Conservation (phyloP, 2,888 invertebrate species). For the Lymantria monacha region DNA sequence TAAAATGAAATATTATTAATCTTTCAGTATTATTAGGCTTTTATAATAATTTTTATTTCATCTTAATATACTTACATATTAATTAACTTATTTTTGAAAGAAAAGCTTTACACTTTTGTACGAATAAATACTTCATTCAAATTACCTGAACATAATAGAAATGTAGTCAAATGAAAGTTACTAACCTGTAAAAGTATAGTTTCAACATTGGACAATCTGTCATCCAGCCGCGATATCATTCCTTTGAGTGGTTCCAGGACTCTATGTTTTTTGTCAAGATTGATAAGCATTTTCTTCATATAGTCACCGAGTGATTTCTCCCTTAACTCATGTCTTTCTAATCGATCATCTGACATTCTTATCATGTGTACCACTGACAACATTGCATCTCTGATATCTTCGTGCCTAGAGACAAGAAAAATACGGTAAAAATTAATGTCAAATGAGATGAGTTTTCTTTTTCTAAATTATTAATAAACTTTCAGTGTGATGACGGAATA, state of each 20-base stretch:
- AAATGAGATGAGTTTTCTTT: not conserved
- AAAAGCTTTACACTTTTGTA: no score
- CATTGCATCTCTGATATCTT: conserved; percentile 90
- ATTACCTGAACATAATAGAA: no score
- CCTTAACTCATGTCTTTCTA: conserved; percentile 92
- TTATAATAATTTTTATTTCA: no score
- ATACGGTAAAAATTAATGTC: conserved; percentile 10
- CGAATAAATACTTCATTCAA: no score
- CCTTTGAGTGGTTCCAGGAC: conserved; percentile 87
- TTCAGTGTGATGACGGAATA: no score
- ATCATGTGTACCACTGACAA: conserved; percentile 91
- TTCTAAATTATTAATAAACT: no score
- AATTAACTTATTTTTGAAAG: no score
- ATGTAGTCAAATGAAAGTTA: not conserved
- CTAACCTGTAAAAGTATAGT: conserved; percentile 87
- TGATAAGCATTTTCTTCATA: conserved; percentile 87
- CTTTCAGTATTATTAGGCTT: no score
- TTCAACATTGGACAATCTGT: conserved; percentile 88
- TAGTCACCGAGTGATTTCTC: conserved; percentile 91
- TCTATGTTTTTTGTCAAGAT: conserved; percentile 88
- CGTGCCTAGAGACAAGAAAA: conserved; percentile 69
- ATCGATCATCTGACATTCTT: conserved; percentile 89
- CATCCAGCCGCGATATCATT: conserved; percentile 87
- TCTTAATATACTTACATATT: no score
- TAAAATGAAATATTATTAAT: conserved; percentile 36